Evolutionary conservation across 2,113 vertebrate genomes (phyloP).

Genomic region (Emydocephalus ijimae): DNA sequence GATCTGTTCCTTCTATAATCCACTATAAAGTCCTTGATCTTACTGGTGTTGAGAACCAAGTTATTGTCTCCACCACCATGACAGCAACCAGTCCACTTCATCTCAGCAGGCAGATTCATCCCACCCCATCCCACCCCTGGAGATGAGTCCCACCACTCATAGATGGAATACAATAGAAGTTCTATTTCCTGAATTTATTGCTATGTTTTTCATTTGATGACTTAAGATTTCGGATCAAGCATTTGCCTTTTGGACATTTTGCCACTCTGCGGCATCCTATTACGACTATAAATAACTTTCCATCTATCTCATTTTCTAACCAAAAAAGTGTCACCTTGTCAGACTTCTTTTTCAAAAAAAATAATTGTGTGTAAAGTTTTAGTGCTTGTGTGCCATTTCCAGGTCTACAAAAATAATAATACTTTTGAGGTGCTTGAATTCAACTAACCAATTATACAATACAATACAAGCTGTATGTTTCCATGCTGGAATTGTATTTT

Average conservation of each 20-base stretch:
- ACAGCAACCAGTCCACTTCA: no score
- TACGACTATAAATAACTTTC: neutral
- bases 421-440: neutral
- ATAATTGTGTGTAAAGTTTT: neutral
- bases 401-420: neutral
- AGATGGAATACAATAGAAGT: no score
- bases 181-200: neutral
- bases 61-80: no score
- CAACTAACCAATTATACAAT: neutral
- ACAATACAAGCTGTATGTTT: neutral
- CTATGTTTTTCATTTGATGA: neutral
- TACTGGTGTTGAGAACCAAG: no score
- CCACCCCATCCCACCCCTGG: no score
- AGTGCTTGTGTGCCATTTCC: neutral
- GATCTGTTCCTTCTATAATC: no score
- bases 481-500: neutral
- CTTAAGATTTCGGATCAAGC: neutral
- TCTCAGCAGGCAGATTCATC: no score
- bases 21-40: no score
- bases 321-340: neutral
- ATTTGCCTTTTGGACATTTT: neutral
- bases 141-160: no score
- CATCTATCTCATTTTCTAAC: neutral
- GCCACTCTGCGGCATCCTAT: no score
- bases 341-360: neutral